Base-by-base conservation (phyloP, 2,797 vertebrate species). In the Phoxinus dragarum region DNA sequence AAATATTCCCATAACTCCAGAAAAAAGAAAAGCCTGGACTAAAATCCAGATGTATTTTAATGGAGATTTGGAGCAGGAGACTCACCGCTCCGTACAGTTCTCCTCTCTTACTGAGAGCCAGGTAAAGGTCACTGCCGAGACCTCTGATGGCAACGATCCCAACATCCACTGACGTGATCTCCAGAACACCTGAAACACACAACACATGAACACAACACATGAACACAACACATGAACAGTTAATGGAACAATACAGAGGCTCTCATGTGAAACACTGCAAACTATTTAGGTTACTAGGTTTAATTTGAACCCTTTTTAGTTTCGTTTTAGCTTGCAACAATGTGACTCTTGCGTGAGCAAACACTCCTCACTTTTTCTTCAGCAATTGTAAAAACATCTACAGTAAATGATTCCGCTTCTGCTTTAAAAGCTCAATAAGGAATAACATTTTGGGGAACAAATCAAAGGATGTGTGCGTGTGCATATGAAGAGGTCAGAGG, bases 91-190 rank as follows among this genome's bases (percentile, higher is more conserved):
- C 98, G 38, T 98, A 98, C 91, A 99, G 95, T 91, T 97, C 97
- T 90, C 98, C 98, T 91, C 96, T 98, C 94, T 94, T 97, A 95
- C 96, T 97, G 96, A 99, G 98, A 87, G 98, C 97, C 95, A 99
- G 96, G 91, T 98, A 99, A 93, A 96, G 97, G 95, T 98, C 98
- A 94, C 97, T 99, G 92, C 95, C 96, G 90, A 99, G 93, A 84
- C 97, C 98, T 94, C 97, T 98, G 91, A 99, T 97, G 11, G 98
- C 98, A 92, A 99, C 98, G 90, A 99, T 97, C 92, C 98, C 98
- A 54, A 98, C 97, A 88, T 98, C 97, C 94, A 99, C 98, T 34
- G 98, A 99, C 85, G 97, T 98, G 95, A 99, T 98, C 91, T 98
- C 97, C 95, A 99, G 90, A 95, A 99, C 96, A 94, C 97, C 98